A percentile compares a stretch with the other conserved stretches of the same genome.
phyloP scores from a whole-genome alignment of 2,797 vertebrate genomes.

The Dicrostonyx torquatus region DNA sequence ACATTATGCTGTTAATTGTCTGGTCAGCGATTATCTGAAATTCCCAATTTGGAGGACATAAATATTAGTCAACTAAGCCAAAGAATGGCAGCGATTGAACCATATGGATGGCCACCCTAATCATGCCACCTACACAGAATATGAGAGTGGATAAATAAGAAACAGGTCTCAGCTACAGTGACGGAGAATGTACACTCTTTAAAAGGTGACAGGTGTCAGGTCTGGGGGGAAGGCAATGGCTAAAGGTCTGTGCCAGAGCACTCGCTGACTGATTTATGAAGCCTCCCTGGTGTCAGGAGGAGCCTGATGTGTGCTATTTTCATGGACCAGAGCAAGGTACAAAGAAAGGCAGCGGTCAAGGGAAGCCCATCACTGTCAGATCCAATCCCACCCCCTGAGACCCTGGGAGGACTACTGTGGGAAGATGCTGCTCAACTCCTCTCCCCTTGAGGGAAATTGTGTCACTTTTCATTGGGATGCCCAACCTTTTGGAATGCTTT shows the following conservation, averaged over 20 bases:
- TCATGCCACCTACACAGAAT: conserved; percentile 28
- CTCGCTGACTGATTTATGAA: conserved; percentile 71
- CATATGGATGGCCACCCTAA: conserved; percentile 39
- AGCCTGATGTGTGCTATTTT: conserved; percentile 60
- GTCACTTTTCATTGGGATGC: conserved; percentile 20
- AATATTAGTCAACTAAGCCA: conserved; percentile 63
- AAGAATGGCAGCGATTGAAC: conserved; percentile 63
- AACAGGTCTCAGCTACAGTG: not conserved
- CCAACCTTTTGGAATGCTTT: conserved; percentile 41
- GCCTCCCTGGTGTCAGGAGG: conserved; percentile 58
- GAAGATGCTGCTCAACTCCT: not conserved
- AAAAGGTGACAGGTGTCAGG: conserved; percentile 62
- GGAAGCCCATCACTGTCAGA: conserved; percentile 54
- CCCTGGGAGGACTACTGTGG: not conserved
- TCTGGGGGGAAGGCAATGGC: conserved; percentile 29
- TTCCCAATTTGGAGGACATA: conserved; percentile 33
- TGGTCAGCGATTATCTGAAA: conserved; percentile 37
- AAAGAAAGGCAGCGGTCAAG: conserved; percentile 71
- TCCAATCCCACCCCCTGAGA: not conserved
- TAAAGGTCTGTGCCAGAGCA: conserved; percentile 47
- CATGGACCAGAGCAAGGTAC: conserved; percentile 33
- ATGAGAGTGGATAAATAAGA: conserved; percentile 49
- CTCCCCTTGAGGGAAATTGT: not conserved
- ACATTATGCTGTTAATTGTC: not conserved
- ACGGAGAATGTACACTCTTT: conserved; percentile 66